Evolutionary conservation across 2,888 invertebrate genomes (phyloP), one percentile per base, ranked within the genome.

Genomic region (Epirrhoe alternata): DNA sequence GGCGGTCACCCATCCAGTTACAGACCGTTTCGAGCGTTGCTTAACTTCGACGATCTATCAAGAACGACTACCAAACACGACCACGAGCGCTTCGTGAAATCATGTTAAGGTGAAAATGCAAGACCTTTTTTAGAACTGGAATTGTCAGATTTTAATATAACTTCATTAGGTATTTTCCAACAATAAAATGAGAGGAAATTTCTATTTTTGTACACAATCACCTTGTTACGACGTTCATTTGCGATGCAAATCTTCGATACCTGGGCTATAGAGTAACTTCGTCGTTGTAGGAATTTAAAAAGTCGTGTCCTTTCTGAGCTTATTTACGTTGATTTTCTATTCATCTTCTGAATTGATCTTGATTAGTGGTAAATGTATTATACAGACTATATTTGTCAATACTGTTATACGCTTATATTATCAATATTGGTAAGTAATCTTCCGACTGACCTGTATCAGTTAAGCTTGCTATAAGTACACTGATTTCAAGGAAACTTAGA

Each of bases 241-340:
- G 42, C 16, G 54, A 59, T 64, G 35, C 64, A 59, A 64, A 64
- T 30, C 24, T 24, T 5, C 24, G 24, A 58, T 51, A 56, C 51
- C 50, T 58, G 45, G 8, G 7, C 49, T 54, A 59, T 64, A 30
- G 30, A 33, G 33, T 60, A 53, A 60, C 50, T 67, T 63, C 55
- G 47, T 56, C 45, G 56, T 2, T 35, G 35, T 14, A 50, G n/a
- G n/a, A n/a, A n/a, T n/a, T 58, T 58, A 55, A 31, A 47, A 63
- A 63, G 49, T 30, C 47, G 50, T 53, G 42, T 51, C 42, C 51
- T 30, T 49, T 14, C 16, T 14, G 42, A 30, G 14, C 16, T 38
- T 45, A 51, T 55, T 45, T n/a, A 2, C 12, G 45, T 61, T 63
- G 63, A 67, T 63, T 63, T 56, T 60, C 60, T 49, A 56, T 67